Evolutionary conservation across 2,888 invertebrate species (phyloP), one percentile per base, ranked within the genome.

Genomic region (Rhagium mordax): DNA sequence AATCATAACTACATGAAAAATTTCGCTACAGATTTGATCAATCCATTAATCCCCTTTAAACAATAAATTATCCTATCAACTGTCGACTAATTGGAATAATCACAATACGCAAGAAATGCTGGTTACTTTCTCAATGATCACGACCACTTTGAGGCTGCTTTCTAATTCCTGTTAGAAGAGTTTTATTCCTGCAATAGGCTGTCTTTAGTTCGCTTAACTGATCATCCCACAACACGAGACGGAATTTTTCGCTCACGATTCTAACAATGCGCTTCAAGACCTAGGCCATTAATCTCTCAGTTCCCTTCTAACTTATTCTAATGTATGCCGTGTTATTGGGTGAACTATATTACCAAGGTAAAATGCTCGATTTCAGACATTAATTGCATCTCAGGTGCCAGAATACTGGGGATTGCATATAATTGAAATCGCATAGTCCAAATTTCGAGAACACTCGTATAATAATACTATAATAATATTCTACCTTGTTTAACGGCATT

Each of bases 61-160:
- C n/a, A n/a, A n/a, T n/a, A n/a, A n/a, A n/a, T n/a, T n/a, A n/a
- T n/a, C n/a, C n/a, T n/a, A n/a, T n/a, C n/a, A n/a, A n/a, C n/a
- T n/a, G n/a, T 24, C 27, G 53, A 20, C 53, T 61, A 61, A 62
- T 60, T 70, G 49, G 21, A 70, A 20, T 53, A 29, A 57, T 57
- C 21, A 41, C 47, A 18, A 57, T 47, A 8, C 47, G 33, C 48
- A 49, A 67, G 21, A 66, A 61, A 73, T 68, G 66, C 75, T 72
- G 69, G 70, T 74, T 77, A 78, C 78, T 78, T 78, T 78, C 78
- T 72, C 75, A 61, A 64, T 72, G 65, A 75, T 75, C 70, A 71
- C 72, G 70, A 59, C 72, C 76, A 70, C 69, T 60, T 55, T 59
- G 75, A 70, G 73, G 72, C 74, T 74, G 74, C 78, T 78, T 78